These are phyloP conservation scores for Notolepis coatsorum DNA, from an alignment of 2,797 vertebrate genomes.

Conservation along the genomic window DNA sequence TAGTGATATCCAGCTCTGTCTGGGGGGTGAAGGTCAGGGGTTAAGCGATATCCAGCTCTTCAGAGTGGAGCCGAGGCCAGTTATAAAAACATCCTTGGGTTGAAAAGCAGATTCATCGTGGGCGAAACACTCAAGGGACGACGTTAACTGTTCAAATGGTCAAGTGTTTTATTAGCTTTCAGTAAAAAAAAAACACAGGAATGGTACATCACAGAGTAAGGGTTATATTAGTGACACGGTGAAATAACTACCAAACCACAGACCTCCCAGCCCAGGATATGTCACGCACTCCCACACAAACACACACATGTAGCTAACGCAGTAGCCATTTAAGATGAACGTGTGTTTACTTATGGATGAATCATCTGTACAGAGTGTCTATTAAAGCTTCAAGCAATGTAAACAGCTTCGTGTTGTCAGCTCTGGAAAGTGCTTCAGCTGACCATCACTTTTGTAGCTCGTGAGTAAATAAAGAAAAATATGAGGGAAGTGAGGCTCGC, in stretches of 20 bases:
- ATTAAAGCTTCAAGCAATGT: conserved; percentile 51
- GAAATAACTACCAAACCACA: conserved; percentile 16
- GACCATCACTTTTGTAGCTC: background rate
- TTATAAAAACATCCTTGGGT: background rate
- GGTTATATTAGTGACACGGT: conserved; percentile 31
- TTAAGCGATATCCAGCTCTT: too few relatives aligned
- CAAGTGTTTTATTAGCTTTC: conserved; percentile 61
- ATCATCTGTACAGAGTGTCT: conserved; percentile 25
- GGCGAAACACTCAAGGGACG: background rate
- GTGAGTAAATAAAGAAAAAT: conserved; percentile 25
- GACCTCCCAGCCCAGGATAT: conserved; percentile 8
- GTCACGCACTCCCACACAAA: conserved; percentile 6
- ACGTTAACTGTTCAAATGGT: conserved; percentile 26
- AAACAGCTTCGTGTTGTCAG: conserved; percentile 37
- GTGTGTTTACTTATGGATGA: conserved; percentile 36
- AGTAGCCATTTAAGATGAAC: conserved; percentile 45
- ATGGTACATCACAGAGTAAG: conserved; percentile 21
- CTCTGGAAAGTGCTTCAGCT: conserved; percentile 45
- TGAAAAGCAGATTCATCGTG: background rate
- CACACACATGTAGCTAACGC: conserved; percentile 39
- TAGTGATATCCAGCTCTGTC: too few relatives aligned
- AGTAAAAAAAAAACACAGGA: conserved; percentile 44
- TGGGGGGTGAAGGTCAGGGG: too few relatives aligned
- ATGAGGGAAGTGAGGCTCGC: background rate
- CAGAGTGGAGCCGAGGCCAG: too few relatives aligned